Evolutionary conservation across 2,888 invertebrate genomes (phyloP).

Genomic region (Yponomeuta sedellus): DNA sequence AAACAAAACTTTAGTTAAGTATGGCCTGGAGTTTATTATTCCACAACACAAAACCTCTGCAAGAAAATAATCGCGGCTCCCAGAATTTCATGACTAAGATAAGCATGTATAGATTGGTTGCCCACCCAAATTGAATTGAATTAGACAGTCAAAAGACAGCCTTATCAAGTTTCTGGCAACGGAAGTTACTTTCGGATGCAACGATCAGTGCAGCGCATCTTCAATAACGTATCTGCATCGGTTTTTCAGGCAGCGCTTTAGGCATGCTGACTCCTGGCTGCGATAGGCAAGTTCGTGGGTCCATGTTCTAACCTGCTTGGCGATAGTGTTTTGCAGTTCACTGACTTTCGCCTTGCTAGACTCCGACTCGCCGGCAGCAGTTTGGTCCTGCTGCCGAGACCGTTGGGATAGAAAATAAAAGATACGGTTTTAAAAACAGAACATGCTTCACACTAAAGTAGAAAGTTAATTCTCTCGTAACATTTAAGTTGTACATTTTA

Average conservation of each 20-base stretch:
- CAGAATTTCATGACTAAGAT: too few relatives aligned
- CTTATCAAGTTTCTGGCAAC: background rate
- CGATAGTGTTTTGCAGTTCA: constrained; percentile 90
- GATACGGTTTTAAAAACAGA: constrained; percentile 10
- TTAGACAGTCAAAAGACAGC: too few relatives aligned
- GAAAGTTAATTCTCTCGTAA: constrained; percentile 17
- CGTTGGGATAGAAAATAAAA: constrained; percentile 35
- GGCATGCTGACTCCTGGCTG: constrained; percentile 9
- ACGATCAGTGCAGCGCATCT: constrained; percentile 19
- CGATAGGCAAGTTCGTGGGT: background rate
- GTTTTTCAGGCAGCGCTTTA: background rate
- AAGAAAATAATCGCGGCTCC: too few relatives aligned
- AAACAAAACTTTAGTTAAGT: background rate
- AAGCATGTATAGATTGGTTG: too few relatives aligned
- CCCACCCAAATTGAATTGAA: too few relatives aligned
- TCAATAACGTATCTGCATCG: constrained; percentile 21
- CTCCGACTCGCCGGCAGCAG: constrained; percentile 65
- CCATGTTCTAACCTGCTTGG: constrained; percentile 84
- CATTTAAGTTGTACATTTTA: constrained; percentile 20
- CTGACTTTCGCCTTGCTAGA: constrained; percentile 75
- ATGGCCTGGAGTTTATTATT: too few relatives aligned
- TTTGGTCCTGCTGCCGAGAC: constrained; percentile 56
- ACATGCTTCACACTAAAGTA: constrained; percentile 19
- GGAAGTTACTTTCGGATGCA: background rate
- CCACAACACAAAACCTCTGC: too few relatives aligned